A percentile compares a stretch with the other conserved stretches of the same genome.
These are phyloP conservation scores for Crocidura indochinensis DNA, from an alignment of 2,797 vertebrate species.

Conservation along the genomic window DNA sequence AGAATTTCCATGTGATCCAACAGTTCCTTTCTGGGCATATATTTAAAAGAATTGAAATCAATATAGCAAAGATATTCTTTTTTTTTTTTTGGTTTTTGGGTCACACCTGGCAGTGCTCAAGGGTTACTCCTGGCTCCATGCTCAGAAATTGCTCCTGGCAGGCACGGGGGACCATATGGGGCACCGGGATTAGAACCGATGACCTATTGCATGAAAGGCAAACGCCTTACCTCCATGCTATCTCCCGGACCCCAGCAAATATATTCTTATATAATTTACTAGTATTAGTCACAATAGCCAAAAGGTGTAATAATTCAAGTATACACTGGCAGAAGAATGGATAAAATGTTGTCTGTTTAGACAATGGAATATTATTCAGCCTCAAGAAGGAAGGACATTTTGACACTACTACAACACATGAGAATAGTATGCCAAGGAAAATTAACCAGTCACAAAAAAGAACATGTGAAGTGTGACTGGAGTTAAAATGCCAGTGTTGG, in stretches of 20 bases:
- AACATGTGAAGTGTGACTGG: neutral
- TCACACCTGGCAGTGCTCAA: too few species aligned
- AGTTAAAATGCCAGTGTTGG: neutral
- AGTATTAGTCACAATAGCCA: neutral
- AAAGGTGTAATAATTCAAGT: neutral
- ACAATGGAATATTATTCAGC: neutral
- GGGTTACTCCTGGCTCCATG: too few species aligned
- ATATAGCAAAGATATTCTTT: neutral
- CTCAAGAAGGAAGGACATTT: neutral
- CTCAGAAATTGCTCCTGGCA: too few species aligned
- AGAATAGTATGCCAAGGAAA: neutral
- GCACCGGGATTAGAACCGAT: too few species aligned
- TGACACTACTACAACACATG: neutral
- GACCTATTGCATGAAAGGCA: too few species aligned
- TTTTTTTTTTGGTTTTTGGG: too few species aligned
- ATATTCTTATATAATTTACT: too few species aligned
- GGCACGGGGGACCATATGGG: too few species aligned
- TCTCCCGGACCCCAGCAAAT: too few species aligned
- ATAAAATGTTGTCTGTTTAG: neutral
- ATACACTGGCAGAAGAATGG: neutral
- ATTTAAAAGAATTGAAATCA: conserved; percentile 15
- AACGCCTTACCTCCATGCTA: too few species aligned
- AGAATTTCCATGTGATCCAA: neutral
- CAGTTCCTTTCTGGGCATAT: neutral
- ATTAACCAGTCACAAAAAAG: neutral